These are phyloP conservation scores for Pegoplata infirma DNA, from an alignment of 2,888 invertebrate genomes.

Conservation along the genomic window DNA sequence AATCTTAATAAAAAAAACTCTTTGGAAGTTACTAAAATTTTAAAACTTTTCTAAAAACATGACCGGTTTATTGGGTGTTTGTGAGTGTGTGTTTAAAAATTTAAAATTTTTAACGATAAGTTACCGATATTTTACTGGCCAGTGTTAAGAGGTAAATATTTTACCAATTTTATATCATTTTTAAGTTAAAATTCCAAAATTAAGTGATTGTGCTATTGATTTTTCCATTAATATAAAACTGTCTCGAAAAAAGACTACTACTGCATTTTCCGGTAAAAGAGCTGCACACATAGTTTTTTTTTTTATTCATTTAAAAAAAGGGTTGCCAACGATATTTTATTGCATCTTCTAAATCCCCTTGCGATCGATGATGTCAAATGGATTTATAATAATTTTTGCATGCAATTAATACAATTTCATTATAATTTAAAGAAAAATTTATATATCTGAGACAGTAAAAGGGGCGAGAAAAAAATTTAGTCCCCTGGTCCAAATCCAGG, in stretches of 20 bases:
- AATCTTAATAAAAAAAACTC: no score
- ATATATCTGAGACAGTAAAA: no score
- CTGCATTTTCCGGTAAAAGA: slow-evolving; percentile 15
- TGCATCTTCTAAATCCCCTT: no score
- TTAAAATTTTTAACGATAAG: no score
- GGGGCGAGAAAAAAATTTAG: no score
- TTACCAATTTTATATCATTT: background rate
- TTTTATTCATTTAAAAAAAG: background rate
- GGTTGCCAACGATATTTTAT: no score
- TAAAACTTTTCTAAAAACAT: background rate
- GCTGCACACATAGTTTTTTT: slow-evolving; percentile 16
- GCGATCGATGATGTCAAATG: no score
- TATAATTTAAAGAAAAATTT: no score
- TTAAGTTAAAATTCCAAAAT: background rate
- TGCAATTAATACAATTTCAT: no score
- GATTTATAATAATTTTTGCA: no score
- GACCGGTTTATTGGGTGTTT: background rate
- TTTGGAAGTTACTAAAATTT: no score
- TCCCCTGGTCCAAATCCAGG: no score
- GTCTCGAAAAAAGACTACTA: background rate
- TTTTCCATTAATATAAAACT: slow-evolving; percentile 35
- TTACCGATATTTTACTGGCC: background rate
- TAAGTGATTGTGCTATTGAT: slow-evolving; percentile 35
- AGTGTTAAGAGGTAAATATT: slow-evolving; percentile 1
- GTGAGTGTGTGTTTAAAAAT: background rate